Evolutionary conservation across 2,113 vertebrate species (phyloP).

Genomic region (Theristicus caerulescens): DNA sequence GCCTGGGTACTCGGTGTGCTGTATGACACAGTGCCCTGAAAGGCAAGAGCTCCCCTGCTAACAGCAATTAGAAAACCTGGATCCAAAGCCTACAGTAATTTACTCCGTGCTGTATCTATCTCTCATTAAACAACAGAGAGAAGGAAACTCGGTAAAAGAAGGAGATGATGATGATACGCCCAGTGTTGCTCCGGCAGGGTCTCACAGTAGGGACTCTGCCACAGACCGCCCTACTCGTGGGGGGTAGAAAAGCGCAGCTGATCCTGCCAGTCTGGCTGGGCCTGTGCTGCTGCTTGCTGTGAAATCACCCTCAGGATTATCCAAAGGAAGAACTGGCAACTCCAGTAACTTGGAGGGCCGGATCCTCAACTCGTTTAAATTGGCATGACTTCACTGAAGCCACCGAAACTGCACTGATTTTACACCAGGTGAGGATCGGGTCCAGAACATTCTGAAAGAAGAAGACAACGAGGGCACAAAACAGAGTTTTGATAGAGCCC

Average conservation of each 20-base stretch:
- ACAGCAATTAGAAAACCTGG: neutral
- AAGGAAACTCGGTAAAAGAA: neutral
- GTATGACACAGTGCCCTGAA: neutral
- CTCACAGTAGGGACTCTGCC: neutral
- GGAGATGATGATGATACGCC: neutral
- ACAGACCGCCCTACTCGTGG: neutral
- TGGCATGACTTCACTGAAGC: constrained; percentile 61
- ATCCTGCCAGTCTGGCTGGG: constrained; percentile 58
- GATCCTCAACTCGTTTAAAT: constrained; percentile 53
- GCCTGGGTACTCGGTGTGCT: neutral
- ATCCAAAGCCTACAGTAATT: neutral
- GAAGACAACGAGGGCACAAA: neutral
- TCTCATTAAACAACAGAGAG: neutral
- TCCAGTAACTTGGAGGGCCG: constrained; percentile 48
- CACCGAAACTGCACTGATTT: constrained; percentile 14
- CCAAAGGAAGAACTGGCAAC: constrained; percentile 58
- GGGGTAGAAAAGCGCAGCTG: neutral
- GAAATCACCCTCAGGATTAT: constrained; percentile 60
- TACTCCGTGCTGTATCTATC: neutral
- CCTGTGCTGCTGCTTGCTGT: constrained; percentile 60
- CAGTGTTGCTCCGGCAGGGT: neutral
- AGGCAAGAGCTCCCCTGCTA: neutral
- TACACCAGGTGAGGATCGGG: constrained; percentile 4
- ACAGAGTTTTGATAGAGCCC: neutral
- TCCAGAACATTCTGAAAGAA: neutral